Evolutionary conservation across 2,888 invertebrate genomes (phyloP).

Genomic region (Zaprionus obscuricornis): DNA sequence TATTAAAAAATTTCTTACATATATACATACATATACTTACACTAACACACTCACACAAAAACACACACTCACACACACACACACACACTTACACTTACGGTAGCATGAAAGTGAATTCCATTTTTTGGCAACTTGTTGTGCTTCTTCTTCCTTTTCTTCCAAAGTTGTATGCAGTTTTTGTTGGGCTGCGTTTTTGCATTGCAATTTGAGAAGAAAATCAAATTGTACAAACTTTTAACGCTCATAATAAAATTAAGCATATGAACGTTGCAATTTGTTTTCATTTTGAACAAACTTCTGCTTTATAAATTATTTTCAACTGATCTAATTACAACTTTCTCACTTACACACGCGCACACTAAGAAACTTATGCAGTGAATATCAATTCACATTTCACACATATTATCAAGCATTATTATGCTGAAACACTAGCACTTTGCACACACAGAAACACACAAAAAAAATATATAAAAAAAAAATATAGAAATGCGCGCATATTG

Average conservation of each 20-base stretch:
- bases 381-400: no score
- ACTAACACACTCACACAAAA: constrained; percentile 26
- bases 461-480: no score
- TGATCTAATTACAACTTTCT: no score
- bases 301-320: no score
- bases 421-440: no score
- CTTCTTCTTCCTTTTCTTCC: background rate
- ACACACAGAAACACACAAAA: no score
- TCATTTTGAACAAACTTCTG: background rate
- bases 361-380: no score
- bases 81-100: background rate
- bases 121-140: constrained; percentile 14
- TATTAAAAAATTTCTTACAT: background rate
- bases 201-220: constrained; percentile 27
- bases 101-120: constrained; percentile 30
- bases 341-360: no score
- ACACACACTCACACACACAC: constrained; percentile 40
- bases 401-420: no score
- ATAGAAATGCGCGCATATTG: no score
- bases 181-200: constrained; percentile 27
- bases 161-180: constrained; percentile 39
- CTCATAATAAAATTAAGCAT: no score
- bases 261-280: no score
- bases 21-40: constrained; percentile 50
- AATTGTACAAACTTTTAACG: constrained; percentile 19